phyloP scores from a whole-genome alignment of 2,113 vertebrate genomes.

The Atrichornis clamosus region DNA sequence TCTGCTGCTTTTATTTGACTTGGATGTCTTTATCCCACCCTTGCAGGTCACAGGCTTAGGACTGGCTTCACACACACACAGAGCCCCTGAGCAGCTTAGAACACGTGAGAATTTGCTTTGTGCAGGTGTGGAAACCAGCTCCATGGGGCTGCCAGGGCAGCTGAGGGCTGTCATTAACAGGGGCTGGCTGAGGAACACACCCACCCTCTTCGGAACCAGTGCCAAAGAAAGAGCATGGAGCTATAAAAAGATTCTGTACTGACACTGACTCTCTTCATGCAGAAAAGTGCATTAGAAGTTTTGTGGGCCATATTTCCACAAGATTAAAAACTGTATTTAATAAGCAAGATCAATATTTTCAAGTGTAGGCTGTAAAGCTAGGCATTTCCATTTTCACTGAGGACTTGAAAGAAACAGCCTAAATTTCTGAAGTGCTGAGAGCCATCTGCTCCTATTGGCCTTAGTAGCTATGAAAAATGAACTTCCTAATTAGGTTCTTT shows the following conservation, averaged over 20 bases:
- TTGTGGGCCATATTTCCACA: background rate
- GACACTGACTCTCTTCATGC: too few relatives aligned
- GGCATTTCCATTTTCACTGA: background rate
- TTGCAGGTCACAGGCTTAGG: background rate
- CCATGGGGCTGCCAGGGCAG: background rate
- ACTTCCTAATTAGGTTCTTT: background rate
- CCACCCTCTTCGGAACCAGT: rapidly evolving
- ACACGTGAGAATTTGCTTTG: background rate
- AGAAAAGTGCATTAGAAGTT: background rate
- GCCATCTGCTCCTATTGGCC: background rate
- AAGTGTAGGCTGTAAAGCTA: background rate
- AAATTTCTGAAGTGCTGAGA: background rate
- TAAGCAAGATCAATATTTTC: background rate
- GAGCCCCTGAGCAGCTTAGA: background rate
- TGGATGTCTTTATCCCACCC: background rate
- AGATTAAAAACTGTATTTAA: background rate
- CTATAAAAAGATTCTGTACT: background rate
- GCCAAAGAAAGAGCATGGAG: background rate
- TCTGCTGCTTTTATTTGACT: background rate
- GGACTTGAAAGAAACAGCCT: background rate
- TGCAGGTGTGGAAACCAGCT: background rate
- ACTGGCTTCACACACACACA: background rate
- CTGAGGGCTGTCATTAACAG: background rate
- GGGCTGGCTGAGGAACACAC: background rate
- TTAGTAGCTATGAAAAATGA: background rate